Conservation (phyloP, 2,113 vertebrate genomes). For the Tonatia bakeri region DNA sequence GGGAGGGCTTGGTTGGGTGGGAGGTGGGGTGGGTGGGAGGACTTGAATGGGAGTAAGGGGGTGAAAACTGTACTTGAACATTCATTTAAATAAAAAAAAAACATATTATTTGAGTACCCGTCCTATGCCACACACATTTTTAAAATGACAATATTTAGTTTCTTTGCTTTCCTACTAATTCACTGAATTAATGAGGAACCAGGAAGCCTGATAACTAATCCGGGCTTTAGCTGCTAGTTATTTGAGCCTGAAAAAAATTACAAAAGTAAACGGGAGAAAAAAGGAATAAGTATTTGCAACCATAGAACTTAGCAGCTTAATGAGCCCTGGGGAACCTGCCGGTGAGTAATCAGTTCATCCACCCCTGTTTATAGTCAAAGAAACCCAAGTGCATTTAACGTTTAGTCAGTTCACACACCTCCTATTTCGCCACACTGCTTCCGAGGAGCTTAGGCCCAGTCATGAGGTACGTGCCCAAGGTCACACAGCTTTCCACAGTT, state of each 20-base stretch:
- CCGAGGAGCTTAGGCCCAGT: neutral
- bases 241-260: conserved; percentile 27
- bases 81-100: too few relatives aligned
- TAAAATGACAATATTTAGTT: neutral
- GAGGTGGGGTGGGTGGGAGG: too few relatives aligned
- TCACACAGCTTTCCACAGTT: neutral
- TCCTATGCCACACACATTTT: neutral
- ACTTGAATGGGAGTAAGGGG: too few relatives aligned
- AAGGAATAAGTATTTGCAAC: neutral
- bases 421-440: neutral
- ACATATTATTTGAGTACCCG: neutral
- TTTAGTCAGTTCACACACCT: neutral
- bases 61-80: too few relatives aligned
- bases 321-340: neutral
- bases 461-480: neutral
- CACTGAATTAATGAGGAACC: conserved; percentile 37
- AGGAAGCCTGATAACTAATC: conserved; percentile 6
- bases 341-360: neutral
- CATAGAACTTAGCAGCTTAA: neutral
- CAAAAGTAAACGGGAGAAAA: neutral
- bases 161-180: conserved; percentile 6
- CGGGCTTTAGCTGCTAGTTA: conserved; percentile 16
- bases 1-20: too few relatives aligned
- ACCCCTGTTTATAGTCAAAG: neutral
- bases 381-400: neutral